Base-by-base conservation (phyloP, 2,797 vertebrate genomes). In the Champsocephalus gunnari region DNA sequence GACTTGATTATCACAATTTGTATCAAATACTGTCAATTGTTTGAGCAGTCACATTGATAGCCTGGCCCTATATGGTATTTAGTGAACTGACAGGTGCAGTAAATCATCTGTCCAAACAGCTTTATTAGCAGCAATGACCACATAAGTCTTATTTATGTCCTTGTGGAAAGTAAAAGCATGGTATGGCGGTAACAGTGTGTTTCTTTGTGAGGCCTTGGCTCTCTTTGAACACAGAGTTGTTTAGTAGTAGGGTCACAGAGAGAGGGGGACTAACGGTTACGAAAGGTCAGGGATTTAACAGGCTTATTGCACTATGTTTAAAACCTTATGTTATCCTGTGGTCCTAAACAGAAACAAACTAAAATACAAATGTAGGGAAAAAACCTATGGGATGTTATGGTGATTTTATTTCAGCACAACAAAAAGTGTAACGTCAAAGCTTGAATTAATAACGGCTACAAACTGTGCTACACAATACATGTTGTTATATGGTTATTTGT, bases 241-340 rank as follows among this genome's bases (percentile, higher is more conserved):
- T 71, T 47, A 79, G 66, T 66, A 43, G 32, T 65, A 16, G 38
- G 38, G 63, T 77, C 64, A 80, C 75, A 57, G 28, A 47, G 28
- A 65, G 19, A 59, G 11, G 12, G 45, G 34, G 69, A 66, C 16
- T 57, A 54, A 48, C 28, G 14, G 32, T 83, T 66, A 69, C 8
- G 61, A 72, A 85, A 87, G 79, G 76, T 85, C 69, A 70, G 66
- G 82, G 90, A 89, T 90, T 92, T 90, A 77, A 45, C 61, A 60
- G 68, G 86, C 67, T 92, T 93, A 90, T 24, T 63, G 70, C 57
- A 82, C 88, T 92, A 92, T 92, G 79, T 94, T 90, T 92, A 88
- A 73, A 79, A 89, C 77, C 73, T 73, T 1, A 84, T 75, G 70
- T 80, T 73, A 79, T 80, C 72, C 65, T 17, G 24, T 45, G 49